Evolutionary conservation across 2,113 vertebrate genomes (phyloP), one percentile per base, ranked within the genome.

Genomic region (Ammospiza caudacuta): DNA sequence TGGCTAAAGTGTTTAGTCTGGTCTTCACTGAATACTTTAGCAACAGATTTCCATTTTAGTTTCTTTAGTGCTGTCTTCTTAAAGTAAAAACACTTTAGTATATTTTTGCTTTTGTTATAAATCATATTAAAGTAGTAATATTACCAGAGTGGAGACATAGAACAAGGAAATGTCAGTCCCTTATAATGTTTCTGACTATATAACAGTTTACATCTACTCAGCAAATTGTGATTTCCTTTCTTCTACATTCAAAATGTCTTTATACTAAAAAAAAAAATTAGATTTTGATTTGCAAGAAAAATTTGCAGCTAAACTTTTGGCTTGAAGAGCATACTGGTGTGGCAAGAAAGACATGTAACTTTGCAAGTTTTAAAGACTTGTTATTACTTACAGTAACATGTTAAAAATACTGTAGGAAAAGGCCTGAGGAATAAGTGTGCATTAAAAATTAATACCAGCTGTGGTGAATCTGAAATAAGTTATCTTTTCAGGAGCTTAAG

Each of bases 1-100:
- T 92, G 90, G 79, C 88, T 94, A 12, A 64, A 83, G 44, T 35
- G 31, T 83, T 95, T 82, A 59, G 47, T 78, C 82, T 94, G 74
- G 44, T 85, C 49, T 92, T 87, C 35, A 29, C 87, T 54, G 59
- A 84, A 91, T 74, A 72, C 81, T 81, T 67, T 90, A 69, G 83
- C 68, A 86, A 92, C 31, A 90, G 49, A 89, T 95, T 90, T 92
- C 86, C 88, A 41, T 89, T 95, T 90, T 49, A 52, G 8, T 81
- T 96, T 87, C 64, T 87, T 63, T 61, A 68, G 5, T 73, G 64
- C 16, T 46, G 29, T 37, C 41, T 90, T 87, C 74, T 92, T 35
- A 81, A 84, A 96, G 57, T 58, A 70, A 83, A 93, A 93, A 83
- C 43, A 67, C 54, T 74, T 78, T 3, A 31, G 28, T 59, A 19